Base-by-base conservation (phyloP, 2,113 vertebrate species). In the Anser brachyrhynchus region DNA sequence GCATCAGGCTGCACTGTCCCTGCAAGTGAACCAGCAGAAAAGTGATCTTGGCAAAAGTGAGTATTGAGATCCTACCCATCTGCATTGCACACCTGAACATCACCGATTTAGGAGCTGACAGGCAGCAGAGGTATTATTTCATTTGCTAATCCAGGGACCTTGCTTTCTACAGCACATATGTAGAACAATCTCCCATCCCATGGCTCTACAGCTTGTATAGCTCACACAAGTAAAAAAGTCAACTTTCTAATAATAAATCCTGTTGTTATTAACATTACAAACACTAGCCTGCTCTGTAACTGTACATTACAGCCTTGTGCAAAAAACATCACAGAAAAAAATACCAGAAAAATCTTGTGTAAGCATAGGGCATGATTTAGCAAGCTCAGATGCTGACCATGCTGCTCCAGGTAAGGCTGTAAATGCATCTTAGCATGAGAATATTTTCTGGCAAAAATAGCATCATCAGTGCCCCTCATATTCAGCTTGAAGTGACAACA, bases 401-500 rank as follows among this genome's bases (percentile, higher is more conserved):
- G 11, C 51, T 82, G 82, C 37, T 35, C n/a, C 8, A 1, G 11
- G 9, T 15, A 71, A 41, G 26, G 39, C n/a, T 49, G 3, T 19
- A 12, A 37, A 71, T 59, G 6, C 4, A 20, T 17, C 64, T 44
- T 2, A 39, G 16, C 18, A 39, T 67, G 37, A 55, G 9, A 72
- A 13, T 69, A 31, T 72, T 69, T 90, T 37, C 33, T 44, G 8
- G 3, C 54, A 22, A 25, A 74, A 46, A 14, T 1, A 54, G 18
- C 12, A 35, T 0, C 10, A 52, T 26, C 46, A 52, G 44, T 15
- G 2, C n/a, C 52, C 23, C 18, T 78, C 59, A 18, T 5, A 7
- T 2, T 4, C 37, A 37, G 23, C 54, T n/a, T 9, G 1, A 83
- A 28, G 26, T 28, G 19, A 26, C 81, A 17, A 6, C 0, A 3